Percentiles rank a stretch among this genome's conserved stretches.
phyloP scores from a whole-genome alignment of 2,797 vertebrate genomes.

The Oreortyx pictus region DNA sequence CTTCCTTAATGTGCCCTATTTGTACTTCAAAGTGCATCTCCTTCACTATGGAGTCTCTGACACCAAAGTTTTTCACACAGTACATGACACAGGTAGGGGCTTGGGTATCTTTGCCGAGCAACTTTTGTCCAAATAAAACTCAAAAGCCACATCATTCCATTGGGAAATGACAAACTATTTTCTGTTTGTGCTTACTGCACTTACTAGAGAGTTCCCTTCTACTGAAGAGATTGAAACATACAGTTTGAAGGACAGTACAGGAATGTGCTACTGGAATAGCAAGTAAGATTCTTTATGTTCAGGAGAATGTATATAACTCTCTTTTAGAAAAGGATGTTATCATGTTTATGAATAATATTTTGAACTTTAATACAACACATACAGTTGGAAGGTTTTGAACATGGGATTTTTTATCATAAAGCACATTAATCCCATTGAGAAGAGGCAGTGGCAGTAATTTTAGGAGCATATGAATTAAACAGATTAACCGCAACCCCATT shows the following conservation, averaged over 20 bases:
- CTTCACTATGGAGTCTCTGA: background rate
- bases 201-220: background rate
- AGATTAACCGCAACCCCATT: background rate
- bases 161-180: background rate
- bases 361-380: background rate
- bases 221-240: background rate
- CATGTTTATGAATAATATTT: background rate
- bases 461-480: background rate
- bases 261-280: background rate
- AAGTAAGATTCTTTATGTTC: background rate
- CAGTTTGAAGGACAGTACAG: background rate
- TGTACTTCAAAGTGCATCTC: background rate
- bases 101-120: background rate
- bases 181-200: background rate
- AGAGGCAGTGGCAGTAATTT: background rate
- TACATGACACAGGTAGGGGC: accelerated
- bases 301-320: background rate
- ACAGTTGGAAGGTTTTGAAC: background rate
- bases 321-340: background rate
- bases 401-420: background rate
- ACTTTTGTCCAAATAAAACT: background rate
- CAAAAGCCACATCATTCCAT: background rate
- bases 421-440: background rate
- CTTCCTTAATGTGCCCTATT: background rate
- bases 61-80: background rate